Percentiles rank a stretch among this genome's conserved stretches.
phyloP scores from a whole-genome alignment of 2,888 invertebrate species.

The Melanostoma scalare region DNA sequence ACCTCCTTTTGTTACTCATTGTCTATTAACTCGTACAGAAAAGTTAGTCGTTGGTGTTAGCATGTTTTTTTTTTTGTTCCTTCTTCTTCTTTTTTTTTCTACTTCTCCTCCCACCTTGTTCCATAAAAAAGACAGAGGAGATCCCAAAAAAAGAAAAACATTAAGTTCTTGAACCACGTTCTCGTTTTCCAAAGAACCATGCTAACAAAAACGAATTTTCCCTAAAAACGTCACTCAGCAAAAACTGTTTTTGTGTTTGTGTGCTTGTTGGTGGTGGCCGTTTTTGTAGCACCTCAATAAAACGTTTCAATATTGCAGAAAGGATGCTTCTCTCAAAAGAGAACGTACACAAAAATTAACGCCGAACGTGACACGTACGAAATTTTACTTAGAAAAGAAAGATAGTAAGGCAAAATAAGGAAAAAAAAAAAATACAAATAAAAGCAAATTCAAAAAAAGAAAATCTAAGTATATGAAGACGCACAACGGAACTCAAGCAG shows the following conservation, averaged over 20 bases:
- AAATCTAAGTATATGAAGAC: constrained; percentile 32
- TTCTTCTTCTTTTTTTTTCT: background rate
- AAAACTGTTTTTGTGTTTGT: constrained; percentile 40
- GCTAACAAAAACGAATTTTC: constrained; percentile 36
- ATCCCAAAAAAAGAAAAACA: constrained; percentile 50
- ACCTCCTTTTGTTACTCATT: constrained; percentile 52
- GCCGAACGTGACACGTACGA: constrained; percentile 68
- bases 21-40: constrained; percentile 68
- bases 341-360: constrained; percentile 71
- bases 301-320: constrained; percentile 72
- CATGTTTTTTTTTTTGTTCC: background rate
- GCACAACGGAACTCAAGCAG: constrained; percentile 26
- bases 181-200: constrained; percentile 42
- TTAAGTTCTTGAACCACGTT: constrained; percentile 70
- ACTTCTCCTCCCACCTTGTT: background rate
- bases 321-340: constrained; percentile 65
- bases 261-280: constrained; percentile 2
- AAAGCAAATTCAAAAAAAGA: constrained; percentile 27
- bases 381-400: constrained; percentile 67
- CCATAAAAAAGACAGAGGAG: background rate
- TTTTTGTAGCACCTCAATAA: constrained; percentile 67
- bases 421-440: constrained; percentile 37
- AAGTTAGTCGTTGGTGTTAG: constrained; percentile 65
- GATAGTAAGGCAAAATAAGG: constrained; percentile 12
- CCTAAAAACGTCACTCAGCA: constrained; percentile 69